phyloP scores from a whole-genome alignment of 2,113 vertebrate species.

The Pipra filicauda region DNA sequence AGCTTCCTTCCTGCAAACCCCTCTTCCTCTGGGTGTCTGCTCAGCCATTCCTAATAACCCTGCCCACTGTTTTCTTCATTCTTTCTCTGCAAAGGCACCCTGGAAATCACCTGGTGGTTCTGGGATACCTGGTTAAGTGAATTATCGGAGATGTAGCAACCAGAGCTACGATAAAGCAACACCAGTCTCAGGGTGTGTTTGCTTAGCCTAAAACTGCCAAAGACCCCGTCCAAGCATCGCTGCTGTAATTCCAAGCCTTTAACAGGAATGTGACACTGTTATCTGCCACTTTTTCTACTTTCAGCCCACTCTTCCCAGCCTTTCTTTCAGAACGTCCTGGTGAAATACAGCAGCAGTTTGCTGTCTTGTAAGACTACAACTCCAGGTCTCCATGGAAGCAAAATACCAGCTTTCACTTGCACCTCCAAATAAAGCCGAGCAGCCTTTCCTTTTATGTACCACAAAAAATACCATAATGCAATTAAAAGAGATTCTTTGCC shows the following conservation, averaged over 20 bases:
- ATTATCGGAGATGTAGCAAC: not conserved
- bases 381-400: conserved; percentile 51
- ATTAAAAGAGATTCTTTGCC: not conserved
- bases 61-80: not conserved
- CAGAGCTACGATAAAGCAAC: not conserved
- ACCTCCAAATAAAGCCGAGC: conserved; percentile 2
- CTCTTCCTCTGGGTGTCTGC: not conserved
- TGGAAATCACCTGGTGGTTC: not conserved
- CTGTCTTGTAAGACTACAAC: not conserved
- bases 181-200: not conserved
- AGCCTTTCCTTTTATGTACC: not conserved
- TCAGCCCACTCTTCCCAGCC: not conserved
- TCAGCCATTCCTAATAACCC: not conserved
- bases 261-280: not conserved
- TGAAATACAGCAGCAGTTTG: not conserved
- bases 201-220: not conserved
- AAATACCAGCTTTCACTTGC: not conserved
- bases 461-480: not conserved
- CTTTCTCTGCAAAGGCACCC: not conserved
- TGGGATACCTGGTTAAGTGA: not conserved
- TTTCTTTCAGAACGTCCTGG: not conserved
- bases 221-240: not conserved
- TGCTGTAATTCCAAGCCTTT: not conserved
- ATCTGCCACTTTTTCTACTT: not conserved
- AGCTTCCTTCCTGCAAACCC: not conserved